Evolutionary conservation across 37 sponge, comb jelly and placozoan genomes (phyloP).

Genomic region (Eunapius fragilis): DNA sequence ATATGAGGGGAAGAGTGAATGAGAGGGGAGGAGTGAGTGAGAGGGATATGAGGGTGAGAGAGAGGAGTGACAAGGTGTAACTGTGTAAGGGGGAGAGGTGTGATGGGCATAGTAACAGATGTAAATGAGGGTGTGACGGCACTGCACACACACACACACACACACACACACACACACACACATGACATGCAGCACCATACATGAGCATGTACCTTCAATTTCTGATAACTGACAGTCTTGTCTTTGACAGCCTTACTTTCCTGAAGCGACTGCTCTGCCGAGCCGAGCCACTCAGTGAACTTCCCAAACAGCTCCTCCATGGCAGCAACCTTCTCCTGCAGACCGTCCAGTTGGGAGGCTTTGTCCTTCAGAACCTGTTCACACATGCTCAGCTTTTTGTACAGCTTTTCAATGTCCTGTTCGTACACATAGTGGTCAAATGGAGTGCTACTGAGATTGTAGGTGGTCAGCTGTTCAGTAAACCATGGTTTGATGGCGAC

Average conservation of each 20-base stretch:
- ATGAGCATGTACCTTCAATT: neutral
- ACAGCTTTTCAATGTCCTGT: slow-evolving; percentile 21
- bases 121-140: no score
- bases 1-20: no score
- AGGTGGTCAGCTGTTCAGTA: slow-evolving; percentile 17
- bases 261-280: neutral
- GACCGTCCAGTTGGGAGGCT: slow-evolving; percentile 7
- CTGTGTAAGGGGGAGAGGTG: neutral
- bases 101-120: no score
- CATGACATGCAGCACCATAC: neutral
- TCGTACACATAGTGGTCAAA: slow-evolving; percentile 52
- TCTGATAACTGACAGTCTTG: neutral
- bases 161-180: neutral
- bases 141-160: neutral
- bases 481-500: slow-evolving; percentile 3
- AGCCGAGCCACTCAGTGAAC: slow-evolving; percentile 30
- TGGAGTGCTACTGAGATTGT: slow-evolving; percentile 46
- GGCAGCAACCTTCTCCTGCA: slow-evolving; percentile 41
- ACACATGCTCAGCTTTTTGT: slow-evolving; percentile 17
- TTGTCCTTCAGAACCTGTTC: slow-evolving; percentile 28
- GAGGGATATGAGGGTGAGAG: neutral
- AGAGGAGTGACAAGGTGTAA: neutral
- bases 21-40: neutral
- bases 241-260: neutral
- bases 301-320: slow-evolving; percentile 53